These are phyloP conservation scores for Equus przewalskii DNA, from an alignment of 2,113 vertebrate genomes.

Conservation along the genomic window DNA sequence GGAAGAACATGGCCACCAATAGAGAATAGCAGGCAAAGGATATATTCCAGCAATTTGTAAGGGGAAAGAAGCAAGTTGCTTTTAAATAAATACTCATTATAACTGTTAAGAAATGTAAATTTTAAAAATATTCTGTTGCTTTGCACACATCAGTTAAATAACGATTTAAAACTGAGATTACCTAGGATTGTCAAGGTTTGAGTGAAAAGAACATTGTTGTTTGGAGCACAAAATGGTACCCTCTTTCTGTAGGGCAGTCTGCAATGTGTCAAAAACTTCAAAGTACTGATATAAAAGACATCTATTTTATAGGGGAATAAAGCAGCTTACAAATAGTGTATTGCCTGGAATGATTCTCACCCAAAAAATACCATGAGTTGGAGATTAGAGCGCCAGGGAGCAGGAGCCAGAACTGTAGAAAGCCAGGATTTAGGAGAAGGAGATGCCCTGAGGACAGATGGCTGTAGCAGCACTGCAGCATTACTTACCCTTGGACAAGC, in stretches of 20 bases:
- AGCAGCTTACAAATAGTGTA: background rate
- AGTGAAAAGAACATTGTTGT: background rate
- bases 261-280: background rate
- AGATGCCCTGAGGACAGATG: background rate
- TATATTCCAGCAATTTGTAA: background rate
- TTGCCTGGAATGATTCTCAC: background rate
- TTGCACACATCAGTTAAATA: background rate
- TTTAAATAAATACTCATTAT: background rate
- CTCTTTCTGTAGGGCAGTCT: background rate
- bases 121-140: background rate
- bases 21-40: background rate
- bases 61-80: background rate
- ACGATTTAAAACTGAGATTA: slow-evolving; percentile 5
- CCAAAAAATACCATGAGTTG: background rate
- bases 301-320: background rate
- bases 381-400: background rate
- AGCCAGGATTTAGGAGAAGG: background rate
- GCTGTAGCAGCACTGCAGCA: too few species aligned
- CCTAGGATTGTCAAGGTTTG: background rate
- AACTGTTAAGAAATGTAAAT: background rate
- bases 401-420: background rate
- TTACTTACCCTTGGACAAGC: background rate
- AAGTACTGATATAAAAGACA: background rate
- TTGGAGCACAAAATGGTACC: background rate
- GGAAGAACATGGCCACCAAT: background rate